Percentiles rank a stretch among this genome's conserved stretches.
Conservation (phyloP, 2,113 vertebrate species). For the Eublepharis macularius region DNA sequence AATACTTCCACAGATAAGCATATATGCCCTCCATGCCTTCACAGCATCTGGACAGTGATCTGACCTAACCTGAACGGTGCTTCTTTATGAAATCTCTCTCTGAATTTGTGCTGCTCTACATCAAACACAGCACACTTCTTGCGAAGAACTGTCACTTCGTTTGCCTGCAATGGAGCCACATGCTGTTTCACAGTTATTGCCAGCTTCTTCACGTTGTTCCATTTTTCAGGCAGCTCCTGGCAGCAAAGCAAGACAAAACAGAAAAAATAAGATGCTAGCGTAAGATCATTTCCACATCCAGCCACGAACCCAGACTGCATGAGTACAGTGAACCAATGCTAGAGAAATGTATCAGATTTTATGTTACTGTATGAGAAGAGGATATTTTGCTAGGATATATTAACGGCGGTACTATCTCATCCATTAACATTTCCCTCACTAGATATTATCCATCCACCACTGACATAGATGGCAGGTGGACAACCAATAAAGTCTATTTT, state of each 20-base stretch:
- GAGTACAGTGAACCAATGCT: rapidly evolving
- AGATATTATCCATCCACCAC: not conserved
- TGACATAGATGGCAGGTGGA: not conserved
- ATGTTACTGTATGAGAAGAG: rapidly evolving
- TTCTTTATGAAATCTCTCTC: constrained; percentile 79
- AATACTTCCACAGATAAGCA: rapidly evolving
- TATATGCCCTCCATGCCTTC: rapidly evolving
- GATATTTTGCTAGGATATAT: not conserved
- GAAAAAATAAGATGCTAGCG: not conserved
- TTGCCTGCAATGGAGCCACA: constrained; percentile 88
- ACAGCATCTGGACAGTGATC: rapidly evolving
- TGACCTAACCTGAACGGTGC: constrained; percentile 86
- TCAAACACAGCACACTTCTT: constrained; percentile 83
- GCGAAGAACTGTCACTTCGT: constrained; percentile 80
- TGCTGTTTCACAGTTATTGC: constrained; percentile 82
- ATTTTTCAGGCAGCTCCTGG: constrained; percentile 92
- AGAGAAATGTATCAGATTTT: not conserved
- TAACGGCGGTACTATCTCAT: not conserved
- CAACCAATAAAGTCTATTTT: not conserved
- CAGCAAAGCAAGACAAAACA: not conserved
- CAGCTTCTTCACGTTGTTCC: constrained; percentile 86
- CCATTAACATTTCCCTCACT: not conserved
- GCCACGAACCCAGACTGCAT: not conserved
- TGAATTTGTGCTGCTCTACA: constrained; percentile 79
- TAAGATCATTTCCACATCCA: rapidly evolving